Percentiles rank a stretch among this genome's conserved stretches.
These are phyloP conservation scores for Sebastes schlegelii DNA, from an alignment of 2,113 vertebrate species.

Conservation along the genomic window DNA sequence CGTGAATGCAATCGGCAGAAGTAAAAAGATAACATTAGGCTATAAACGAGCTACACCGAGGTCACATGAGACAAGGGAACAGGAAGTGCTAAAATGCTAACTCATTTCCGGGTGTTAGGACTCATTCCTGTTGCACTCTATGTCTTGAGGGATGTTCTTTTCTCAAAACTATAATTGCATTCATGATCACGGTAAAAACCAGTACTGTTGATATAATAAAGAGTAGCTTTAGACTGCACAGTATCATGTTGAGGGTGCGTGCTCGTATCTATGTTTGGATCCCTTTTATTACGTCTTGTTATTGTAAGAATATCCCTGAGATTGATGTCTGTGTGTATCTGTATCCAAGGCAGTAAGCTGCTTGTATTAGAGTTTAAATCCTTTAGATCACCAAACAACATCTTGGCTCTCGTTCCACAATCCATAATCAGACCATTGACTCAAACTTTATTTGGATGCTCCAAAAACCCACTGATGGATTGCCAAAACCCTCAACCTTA, in stretches of 20 bases:
- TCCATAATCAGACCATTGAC: constrained; percentile 44
- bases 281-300: constrained; percentile 37
- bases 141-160: constrained; percentile 1
- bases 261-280: constrained; percentile 8
- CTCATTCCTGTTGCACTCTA: no score
- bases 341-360: constrained; percentile 58
- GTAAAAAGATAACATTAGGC: no score
- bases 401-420: constrained; percentile 38
- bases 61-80: no score
- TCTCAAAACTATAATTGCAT: neutral
- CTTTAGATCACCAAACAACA: constrained; percentile 47
- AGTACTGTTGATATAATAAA: neutral
- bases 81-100: no score
- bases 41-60: no score
- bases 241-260: constrained; percentile 15
- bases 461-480: constrained; percentile 28
- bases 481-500: constrained; percentile 48
- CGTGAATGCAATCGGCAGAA: no score
- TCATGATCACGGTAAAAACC: constrained; percentile 16
- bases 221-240: neutral
- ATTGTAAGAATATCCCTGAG: constrained; percentile 42
- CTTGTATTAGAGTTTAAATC: constrained; percentile 67
- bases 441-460: constrained; percentile 41
- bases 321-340: constrained; percentile 35
- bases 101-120: no score